Evolutionary conservation across 2,888 invertebrate species (phyloP).

Genomic region (Hirtodrosophila trivittata): DNA sequence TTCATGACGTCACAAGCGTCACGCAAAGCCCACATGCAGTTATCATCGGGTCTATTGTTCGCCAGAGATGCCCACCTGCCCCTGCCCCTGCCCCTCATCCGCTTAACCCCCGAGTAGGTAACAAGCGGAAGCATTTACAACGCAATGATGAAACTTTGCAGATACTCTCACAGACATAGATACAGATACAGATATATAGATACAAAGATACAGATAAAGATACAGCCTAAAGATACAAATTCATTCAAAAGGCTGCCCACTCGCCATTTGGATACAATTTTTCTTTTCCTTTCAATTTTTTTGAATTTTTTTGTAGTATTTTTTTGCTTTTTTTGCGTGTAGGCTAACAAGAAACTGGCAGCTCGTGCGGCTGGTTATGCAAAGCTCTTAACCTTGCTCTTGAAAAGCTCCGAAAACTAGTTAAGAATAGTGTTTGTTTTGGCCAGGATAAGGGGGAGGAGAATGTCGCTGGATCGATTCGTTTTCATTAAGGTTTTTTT

Average conservation of each 20-base stretch:
- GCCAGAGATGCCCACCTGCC: not conserved
- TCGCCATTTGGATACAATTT: slow-evolving; percentile 29
- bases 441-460: no score
- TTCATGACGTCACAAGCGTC: slow-evolving; percentile 65
- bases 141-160: slow-evolving; percentile 45
- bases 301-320: not conserved
- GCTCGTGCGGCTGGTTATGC: slow-evolving; percentile 42
- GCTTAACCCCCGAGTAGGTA: not conserved
- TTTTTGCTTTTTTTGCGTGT: slow-evolving; percentile 44
- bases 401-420: slow-evolving; percentile 58
- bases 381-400: slow-evolving; percentile 70
- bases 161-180: not conserved
- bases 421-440: slow-evolving; percentile 4
- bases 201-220: slow-evolving; percentile 3
- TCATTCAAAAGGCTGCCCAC: slow-evolving; percentile 65
- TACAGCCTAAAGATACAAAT: slow-evolving; percentile 9
- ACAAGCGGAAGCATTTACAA: slow-evolving; percentile 74
- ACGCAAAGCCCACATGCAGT: slow-evolving; percentile 61
- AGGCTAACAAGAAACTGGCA: slow-evolving; percentile 58
- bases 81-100: not conserved
- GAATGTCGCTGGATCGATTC: not conserved
- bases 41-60: slow-evolving; percentile 38
- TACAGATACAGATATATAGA: slow-evolving; percentile 28
- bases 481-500: slow-evolving; percentile 31
- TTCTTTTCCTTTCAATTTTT: slow-evolving; percentile 15